Conservation (phyloP, 2,113 vertebrate genomes). For the Leptobrachium leishanense region DNA sequence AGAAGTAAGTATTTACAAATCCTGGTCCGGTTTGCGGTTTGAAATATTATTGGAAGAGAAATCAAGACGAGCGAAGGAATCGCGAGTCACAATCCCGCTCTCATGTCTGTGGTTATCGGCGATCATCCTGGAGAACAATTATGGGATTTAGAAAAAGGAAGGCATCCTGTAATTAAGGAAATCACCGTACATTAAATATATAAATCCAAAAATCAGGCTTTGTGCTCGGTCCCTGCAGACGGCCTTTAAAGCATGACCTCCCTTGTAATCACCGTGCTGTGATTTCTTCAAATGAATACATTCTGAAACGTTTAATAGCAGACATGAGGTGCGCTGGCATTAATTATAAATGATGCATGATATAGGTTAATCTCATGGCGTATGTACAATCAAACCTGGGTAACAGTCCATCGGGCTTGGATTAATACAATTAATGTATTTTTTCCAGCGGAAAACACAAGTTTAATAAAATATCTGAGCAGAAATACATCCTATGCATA, state of each 20-base stretch:
- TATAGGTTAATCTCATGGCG: neutral
- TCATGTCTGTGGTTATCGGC: slow-evolving; percentile 10
- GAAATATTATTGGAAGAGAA: neutral
- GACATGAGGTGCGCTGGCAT: neutral
- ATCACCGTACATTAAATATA: slow-evolving; percentile 9
- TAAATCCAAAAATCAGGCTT: neutral
- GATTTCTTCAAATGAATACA: neutral
- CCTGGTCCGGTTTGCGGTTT: slow-evolving; percentile 4
- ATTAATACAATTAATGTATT: no score
- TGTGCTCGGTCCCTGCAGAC: neutral
- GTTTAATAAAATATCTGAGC: no score
- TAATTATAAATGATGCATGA: neutral
- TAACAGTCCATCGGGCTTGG: no score
- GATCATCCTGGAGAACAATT: slow-evolving; percentile 19
- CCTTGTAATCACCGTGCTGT: neutral
- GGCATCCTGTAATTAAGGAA: slow-evolving; percentile 25
- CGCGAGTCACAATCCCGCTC: neutral
- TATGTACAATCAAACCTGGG: neutral
- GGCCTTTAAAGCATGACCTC: slow-evolving; percentile 7
- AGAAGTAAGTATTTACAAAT: slow-evolving; percentile 1
- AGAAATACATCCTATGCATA: neutral
- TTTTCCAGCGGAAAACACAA: no score
- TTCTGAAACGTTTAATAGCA: neutral
- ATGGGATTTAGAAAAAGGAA: slow-evolving; percentile 21
- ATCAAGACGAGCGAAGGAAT: neutral